Conservation (phyloP, 2,888 invertebrate genomes). For the Nasonovia ribisnigri region DNA sequence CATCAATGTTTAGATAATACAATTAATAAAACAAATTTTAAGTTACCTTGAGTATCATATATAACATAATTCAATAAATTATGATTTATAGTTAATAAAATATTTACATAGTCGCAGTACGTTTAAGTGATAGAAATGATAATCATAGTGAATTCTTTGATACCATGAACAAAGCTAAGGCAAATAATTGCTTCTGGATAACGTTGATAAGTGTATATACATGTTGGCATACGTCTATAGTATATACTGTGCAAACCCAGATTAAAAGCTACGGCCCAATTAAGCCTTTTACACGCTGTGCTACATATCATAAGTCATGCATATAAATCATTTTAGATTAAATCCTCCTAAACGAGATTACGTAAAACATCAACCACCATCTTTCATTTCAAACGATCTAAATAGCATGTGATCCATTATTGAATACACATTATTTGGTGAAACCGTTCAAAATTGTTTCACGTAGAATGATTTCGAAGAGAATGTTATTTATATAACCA, state of each 20-base stretch:
- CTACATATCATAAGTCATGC: not conserved
- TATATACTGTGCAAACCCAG: not conserved
- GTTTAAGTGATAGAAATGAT: not conserved
- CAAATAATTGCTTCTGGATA: not conserved
- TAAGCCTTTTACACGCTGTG: not conserved
- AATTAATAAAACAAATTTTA: not conserved
- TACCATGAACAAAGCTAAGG: not conserved
- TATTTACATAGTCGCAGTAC: not conserved
- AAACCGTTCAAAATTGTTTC: not conserved
- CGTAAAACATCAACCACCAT: not conserved
- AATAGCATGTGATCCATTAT: not conserved
- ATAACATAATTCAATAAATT: not conserved
- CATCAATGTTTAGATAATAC: not conserved
- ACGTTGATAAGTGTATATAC: not conserved
- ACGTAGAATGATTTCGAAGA: not conserved
- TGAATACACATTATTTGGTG: not conserved
- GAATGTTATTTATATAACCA: not conserved
- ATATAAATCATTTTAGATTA: slow-evolving; percentile 12
- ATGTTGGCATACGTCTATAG: not conserved
- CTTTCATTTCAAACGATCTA: slow-evolving; percentile 1
- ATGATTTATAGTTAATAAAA: not conserved
- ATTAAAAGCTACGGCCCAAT: not conserved
- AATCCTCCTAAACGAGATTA: not conserved
- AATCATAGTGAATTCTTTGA: not conserved
- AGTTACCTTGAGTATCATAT: not conserved